phyloP scores from a whole-genome alignment of 2,888 invertebrate species.

The Dichetophora obliterata region DNA sequence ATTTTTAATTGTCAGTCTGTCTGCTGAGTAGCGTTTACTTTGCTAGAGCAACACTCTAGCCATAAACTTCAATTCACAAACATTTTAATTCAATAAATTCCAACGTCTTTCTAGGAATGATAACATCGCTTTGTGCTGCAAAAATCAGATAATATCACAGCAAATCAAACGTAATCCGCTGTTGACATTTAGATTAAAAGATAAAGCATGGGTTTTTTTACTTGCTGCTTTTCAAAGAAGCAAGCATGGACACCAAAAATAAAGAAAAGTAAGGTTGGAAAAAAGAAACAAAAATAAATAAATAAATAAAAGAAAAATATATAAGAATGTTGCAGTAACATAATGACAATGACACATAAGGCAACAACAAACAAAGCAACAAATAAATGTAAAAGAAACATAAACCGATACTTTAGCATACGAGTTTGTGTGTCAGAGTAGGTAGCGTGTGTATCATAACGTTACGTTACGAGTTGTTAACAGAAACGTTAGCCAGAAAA shows the following conservation, averaged over 20 bases:
- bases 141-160: constrained; percentile 30
- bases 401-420: constrained; percentile 17
- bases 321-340: constrained; percentile 11
- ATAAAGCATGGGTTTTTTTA: constrained; percentile 45
- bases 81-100: constrained; percentile 26
- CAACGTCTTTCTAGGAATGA: constrained; percentile 15
- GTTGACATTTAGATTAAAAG: constrained; percentile 65
- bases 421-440: background rate
- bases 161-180: constrained; percentile 63
- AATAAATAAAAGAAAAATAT: constrained; percentile 8
- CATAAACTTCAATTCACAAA: background rate
- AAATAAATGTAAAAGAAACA: constrained; percentile 39
- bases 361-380: constrained; percentile 36
- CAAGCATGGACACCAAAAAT: background rate
- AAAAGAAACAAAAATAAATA: background rate
- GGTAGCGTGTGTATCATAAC: background rate
- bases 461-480: constrained; percentile 27
- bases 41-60: background rate
- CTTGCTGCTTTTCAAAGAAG: background rate
- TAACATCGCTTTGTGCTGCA: constrained; percentile 16
- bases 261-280: background rate
- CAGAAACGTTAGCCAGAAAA: background rate
- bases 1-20: constrained; percentile 17
- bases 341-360: constrained; percentile 40
- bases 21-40: background rate